These are phyloP conservation scores for Girardia tigrina DNA, from an alignment of 2,888 invertebrate genomes.

Conservation along the genomic window DNA sequence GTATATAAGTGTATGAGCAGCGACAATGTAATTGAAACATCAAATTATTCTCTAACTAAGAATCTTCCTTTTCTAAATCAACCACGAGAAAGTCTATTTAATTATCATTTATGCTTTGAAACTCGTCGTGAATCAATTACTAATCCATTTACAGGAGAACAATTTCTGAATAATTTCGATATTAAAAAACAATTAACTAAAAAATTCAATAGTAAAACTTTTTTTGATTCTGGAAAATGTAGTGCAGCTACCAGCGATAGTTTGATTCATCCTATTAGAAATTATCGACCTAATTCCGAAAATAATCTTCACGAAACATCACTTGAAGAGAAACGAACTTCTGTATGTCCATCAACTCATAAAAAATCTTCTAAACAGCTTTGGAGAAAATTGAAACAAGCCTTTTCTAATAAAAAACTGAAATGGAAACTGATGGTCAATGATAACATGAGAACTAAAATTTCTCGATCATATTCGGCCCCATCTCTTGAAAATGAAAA, in stretches of 20 bases:
- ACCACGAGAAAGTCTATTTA: neutral
- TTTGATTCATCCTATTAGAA: neutral
- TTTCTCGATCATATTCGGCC: neutral
- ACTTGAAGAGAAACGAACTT: neutral
- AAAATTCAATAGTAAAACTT: slow-evolving; percentile 3
- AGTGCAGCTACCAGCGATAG: slow-evolving; percentile 7
- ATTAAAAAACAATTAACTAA: neutral
- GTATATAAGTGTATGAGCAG: neutral
- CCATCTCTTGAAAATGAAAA: neutral
- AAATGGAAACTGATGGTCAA: neutral
- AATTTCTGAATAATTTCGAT: neutral
- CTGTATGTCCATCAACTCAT: neutral
- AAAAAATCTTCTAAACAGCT: neutral
- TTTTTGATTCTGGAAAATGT: slow-evolving; percentile 12
- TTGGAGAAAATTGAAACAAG: neutral
- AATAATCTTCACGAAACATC: slow-evolving; percentile 17
- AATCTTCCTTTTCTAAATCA: slow-evolving; percentile 14
- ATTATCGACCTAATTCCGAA: neutral
- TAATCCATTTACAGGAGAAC: neutral
- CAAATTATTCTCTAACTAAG: neutral
- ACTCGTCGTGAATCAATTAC: neutral
- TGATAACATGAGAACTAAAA: neutral
- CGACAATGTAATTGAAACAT: neutral
- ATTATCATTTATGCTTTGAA: slow-evolving; percentile 10
- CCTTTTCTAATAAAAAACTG: neutral